phyloP scores from a whole-genome alignment of 2,113 vertebrate genomes.

The Choloepus hoffmanni region DNA sequence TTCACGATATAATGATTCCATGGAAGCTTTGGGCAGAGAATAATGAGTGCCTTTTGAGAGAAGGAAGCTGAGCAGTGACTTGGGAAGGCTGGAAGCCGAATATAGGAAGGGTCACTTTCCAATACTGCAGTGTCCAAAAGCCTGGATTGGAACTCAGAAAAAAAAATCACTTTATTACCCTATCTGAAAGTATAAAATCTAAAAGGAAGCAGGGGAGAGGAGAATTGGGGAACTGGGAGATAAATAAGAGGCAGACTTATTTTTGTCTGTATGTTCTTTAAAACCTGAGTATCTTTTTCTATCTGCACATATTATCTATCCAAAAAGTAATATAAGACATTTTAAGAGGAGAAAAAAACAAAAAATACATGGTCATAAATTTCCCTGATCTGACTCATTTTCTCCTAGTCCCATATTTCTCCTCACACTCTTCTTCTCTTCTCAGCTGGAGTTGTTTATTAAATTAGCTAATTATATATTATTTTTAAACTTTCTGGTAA shows the following conservation, averaged over 20 bases:
- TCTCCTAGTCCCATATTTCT: not conserved
- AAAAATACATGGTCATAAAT: not conserved
- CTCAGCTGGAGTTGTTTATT: conserved; percentile 13
- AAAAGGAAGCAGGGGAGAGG: not conserved
- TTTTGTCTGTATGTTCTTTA: not conserved
- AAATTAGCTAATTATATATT: not conserved
- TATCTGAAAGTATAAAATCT: not conserved
- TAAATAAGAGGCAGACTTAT: not conserved
- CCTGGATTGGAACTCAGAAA: not conserved
- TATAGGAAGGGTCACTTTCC: not conserved
- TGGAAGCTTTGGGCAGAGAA: not conserved
- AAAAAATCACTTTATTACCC: not conserved
- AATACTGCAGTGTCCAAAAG: not conserved
- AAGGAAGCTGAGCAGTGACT: not conserved
- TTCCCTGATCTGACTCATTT: not conserved
- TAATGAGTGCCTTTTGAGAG: not conserved
- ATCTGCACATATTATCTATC: not conserved
- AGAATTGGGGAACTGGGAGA: not conserved
- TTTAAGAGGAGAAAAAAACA: not conserved
- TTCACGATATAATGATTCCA: not conserved
- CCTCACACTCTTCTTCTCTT: not conserved
- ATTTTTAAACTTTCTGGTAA: conserved; percentile 31
- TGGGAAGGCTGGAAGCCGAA: not conserved
- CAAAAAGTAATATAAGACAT: not conserved
- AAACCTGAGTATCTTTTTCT: not conserved